A percentile compares a stretch with the other conserved stretches of the same genome.
Conservation (phyloP, 30 jellyfish, hydroid and myxozoan genomes). For the Euphysa ruthae region DNA sequence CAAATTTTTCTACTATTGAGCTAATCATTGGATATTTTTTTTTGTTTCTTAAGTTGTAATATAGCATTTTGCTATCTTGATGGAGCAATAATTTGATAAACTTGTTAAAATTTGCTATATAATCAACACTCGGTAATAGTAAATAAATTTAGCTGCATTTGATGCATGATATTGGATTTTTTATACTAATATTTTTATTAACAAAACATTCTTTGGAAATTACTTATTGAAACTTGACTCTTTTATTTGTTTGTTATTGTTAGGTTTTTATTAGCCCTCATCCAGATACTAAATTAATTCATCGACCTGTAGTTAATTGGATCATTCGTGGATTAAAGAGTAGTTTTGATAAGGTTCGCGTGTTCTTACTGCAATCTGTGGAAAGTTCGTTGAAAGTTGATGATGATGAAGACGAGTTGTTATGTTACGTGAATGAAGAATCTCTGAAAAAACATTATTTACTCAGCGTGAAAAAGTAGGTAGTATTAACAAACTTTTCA, state of each 20-base stretch:
- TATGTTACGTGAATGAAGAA: conserved; percentile 24
- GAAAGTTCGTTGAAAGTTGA: conserved; percentile 1
- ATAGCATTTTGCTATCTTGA: no score
- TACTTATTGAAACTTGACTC: not conserved
- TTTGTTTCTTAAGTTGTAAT: no score
- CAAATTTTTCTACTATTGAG: no score
- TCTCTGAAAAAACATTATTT: conserved; percentile 43
- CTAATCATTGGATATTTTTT: no score
- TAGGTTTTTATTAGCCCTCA: conserved; percentile 36
- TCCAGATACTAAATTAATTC: conserved; percentile 26
- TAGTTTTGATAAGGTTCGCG: conserved; percentile 52
- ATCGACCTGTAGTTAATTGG: conserved; percentile 94
- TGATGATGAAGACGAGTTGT: conserved; percentile 18
- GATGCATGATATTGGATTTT: not conserved
- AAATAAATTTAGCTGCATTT: not conserved
- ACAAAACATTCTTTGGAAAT: not conserved
- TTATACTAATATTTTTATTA: not conserved
- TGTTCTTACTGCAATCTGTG: conserved; percentile 34
- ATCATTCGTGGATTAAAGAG: conserved; percentile 75
- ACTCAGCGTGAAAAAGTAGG: conserved; percentile 79
- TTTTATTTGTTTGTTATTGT: not conserved
- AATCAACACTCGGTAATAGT: not conserved
- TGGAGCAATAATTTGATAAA: no score
- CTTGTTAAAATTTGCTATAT: no score
- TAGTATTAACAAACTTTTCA: no score